Evolutionary conservation across 2,888 invertebrate species (phyloP).

Genomic region (Erebia aethiops): DNA sequence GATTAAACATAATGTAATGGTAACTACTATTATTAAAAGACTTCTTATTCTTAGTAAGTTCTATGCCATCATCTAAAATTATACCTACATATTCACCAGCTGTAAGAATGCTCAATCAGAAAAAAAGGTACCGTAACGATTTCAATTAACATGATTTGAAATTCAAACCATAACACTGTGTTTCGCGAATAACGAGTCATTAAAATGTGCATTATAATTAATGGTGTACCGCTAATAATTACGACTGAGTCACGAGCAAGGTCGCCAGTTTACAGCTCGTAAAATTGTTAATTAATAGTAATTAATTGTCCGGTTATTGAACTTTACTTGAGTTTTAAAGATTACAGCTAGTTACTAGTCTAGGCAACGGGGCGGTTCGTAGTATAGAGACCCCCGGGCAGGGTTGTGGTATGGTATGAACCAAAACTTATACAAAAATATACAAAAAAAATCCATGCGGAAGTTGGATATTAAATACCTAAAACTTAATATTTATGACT

Average conservation of each 20-base stretch:
- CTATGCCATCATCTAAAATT: no score
- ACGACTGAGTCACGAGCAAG: slow-evolving; percentile 16
- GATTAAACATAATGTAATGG: not conserved
- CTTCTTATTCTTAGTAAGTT: no score
- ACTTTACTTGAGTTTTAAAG: not conserved
- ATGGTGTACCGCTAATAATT: slow-evolving; percentile 22
- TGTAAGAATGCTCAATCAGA: not conserved
- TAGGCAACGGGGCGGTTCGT: no score
- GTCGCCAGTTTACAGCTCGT: slow-evolving; percentile 15
- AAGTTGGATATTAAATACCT: no score
- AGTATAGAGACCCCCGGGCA: no score
- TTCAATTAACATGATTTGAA: slow-evolving; percentile 13
- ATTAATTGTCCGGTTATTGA: not conserved
- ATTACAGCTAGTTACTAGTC: no score
- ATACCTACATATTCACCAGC: not conserved
- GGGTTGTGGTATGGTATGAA: no score
- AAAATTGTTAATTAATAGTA: slow-evolving; percentile 12
- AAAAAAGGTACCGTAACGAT: slow-evolving; percentile 4
- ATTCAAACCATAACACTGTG: slow-evolving; percentile 15
- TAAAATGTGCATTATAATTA: slow-evolving; percentile 31
- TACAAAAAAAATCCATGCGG: no score
- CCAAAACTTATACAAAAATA: no score
- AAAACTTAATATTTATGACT: no score
- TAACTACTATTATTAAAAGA: no score
- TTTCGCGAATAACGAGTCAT: slow-evolving; percentile 10